Conservation (phyloP, 2,113 vertebrate species). For the Leuciscus idus region DNA sequence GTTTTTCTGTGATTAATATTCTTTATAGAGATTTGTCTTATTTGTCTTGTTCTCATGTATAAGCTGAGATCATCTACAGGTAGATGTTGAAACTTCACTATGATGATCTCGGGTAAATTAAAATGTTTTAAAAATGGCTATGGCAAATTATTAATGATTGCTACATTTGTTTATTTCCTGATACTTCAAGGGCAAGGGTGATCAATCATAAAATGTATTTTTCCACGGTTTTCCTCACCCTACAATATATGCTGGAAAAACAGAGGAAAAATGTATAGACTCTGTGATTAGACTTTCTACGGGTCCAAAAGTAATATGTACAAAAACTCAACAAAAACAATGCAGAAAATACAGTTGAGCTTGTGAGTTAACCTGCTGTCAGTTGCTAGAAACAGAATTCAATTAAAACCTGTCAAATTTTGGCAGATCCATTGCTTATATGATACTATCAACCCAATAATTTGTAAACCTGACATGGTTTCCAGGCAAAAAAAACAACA, state of each 20-base stretch:
- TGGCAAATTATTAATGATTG: neutral
- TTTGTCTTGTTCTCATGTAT: neutral
- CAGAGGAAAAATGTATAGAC: neutral
- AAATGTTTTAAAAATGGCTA: neutral
- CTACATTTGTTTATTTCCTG: neutral
- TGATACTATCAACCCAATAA: neutral
- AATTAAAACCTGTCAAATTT: neutral
- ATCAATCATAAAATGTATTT: neutral
- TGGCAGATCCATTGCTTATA: neutral
- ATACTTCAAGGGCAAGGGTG: neutral
- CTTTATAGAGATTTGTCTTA: neutral
- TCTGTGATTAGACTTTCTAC: neutral
- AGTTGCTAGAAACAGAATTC: neutral
- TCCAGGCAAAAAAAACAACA: rapidly evolving
- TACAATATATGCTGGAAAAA: neutral
- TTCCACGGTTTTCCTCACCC: neutral
- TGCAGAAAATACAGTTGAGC: neutral
- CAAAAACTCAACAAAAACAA: neutral
- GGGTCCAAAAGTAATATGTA: neutral
- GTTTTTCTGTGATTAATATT: neutral
- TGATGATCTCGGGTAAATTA: neutral
- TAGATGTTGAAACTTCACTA: neutral
- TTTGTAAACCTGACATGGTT: neutral
- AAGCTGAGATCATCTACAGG: neutral
- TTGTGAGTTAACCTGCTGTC: neutral